These are phyloP conservation scores for Ichneumon xanthorius DNA, from an alignment of 2,888 invertebrate genomes.

Conservation along the genomic window DNA sequence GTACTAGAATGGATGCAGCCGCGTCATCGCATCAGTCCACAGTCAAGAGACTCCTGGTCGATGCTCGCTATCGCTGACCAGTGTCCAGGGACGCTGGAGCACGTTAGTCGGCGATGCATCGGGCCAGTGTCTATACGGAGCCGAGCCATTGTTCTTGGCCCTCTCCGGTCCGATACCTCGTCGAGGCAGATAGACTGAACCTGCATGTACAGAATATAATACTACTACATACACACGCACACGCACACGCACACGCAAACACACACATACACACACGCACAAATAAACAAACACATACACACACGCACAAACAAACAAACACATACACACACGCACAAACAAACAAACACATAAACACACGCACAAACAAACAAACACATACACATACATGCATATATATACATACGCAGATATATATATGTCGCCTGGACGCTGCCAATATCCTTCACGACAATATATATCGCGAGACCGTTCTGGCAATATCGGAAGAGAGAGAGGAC, in stretches of 20 bases:
- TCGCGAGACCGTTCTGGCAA: conserved; percentile 68
- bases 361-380: too few species aligned
- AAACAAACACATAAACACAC: too few species aligned
- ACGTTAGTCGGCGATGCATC: conserved; percentile 56
- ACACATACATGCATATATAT: neutral
- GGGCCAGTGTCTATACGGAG: conserved; percentile 55
- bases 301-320: too few species aligned
- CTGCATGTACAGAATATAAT: conserved; percentile 26
- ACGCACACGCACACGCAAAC: too few species aligned
- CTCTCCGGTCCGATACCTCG: conserved; percentile 59
- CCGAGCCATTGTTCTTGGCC: conserved; percentile 64
- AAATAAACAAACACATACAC: neutral
- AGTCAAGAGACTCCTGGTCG: conserved; percentile 40
- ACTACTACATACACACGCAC: neutral
- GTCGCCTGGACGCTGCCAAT: conserved; percentile 48
- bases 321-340: neutral
- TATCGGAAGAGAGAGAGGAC: conserved; percentile 63
- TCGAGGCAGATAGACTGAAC: conserved; percentile 59
- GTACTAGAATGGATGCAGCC: conserved; percentile 39
- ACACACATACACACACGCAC: too few species aligned
- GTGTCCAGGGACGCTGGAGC: conserved; percentile 42
- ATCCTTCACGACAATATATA: conserved; percentile 50
- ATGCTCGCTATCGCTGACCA: conserved; percentile 34
- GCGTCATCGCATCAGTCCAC: conserved; percentile 54
- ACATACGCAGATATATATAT: conserved; percentile 2